These are phyloP conservation scores for Tragelaphus strepsiceros DNA, from an alignment of 2,113 vertebrate species.

Conservation along the genomic window DNA sequence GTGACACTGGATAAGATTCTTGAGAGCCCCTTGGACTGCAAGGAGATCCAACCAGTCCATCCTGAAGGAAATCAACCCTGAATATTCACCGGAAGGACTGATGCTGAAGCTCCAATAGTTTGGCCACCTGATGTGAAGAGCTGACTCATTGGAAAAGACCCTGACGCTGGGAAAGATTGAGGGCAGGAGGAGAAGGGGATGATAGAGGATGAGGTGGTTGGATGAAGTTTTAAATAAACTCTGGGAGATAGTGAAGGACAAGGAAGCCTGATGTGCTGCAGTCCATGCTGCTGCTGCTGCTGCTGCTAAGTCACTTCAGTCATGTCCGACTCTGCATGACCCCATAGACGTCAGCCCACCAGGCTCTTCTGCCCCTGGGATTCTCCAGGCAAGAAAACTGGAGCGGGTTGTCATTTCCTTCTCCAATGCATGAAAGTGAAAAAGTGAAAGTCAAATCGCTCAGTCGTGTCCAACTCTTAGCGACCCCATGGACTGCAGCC, in stretches of 20 bases:
- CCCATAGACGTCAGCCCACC: no score
- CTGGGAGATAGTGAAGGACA: background rate
- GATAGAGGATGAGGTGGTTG: background rate
- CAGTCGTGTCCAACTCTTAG: no score
- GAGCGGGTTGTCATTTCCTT: no score
- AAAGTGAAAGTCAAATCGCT: no score
- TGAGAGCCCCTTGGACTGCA: background rate
- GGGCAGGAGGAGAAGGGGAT: rapidly evolving
- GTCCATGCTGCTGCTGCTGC: no score
- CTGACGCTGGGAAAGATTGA: background rate
- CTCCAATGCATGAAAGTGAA: no score
- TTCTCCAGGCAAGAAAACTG: no score
- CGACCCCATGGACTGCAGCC: no score
- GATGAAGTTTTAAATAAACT: background rate
- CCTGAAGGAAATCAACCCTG: background rate
- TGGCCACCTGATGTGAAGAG: background rate
- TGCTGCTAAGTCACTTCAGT: no score
- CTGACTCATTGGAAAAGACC: background rate
- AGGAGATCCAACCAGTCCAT: background rate
- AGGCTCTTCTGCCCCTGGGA: no score
- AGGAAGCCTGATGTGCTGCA: background rate
- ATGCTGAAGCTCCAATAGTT: background rate
- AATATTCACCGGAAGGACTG: background rate
- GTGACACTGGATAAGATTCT: background rate
- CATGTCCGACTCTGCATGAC: no score